Percentiles rank a stretch among this genome's conserved stretches.
Evolutionary conservation across 53 echinoderm and acorn worm genomes (phyloP).

Genomic region (Hippasteria phrygiana): DNA sequence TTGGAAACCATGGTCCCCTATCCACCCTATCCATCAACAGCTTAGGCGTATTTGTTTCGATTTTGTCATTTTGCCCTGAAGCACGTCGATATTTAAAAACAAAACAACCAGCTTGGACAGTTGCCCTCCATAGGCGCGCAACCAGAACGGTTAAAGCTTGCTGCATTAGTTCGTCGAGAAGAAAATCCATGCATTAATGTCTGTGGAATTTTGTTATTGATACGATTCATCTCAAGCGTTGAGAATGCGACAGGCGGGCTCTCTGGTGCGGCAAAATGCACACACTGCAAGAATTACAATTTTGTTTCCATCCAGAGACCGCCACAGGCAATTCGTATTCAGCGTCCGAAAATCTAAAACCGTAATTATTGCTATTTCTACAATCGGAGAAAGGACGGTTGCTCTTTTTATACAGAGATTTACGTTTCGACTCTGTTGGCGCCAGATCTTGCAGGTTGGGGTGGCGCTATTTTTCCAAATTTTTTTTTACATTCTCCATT

Average conservation of each 20-base stretch:
- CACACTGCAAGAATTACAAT: background rate
- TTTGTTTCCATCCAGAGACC: background rate
- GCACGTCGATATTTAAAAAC: too few species aligned
- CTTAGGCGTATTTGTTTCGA: too few species aligned
- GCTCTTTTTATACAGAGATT: background rate
- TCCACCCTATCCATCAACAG: background rate
- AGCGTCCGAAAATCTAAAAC: background rate
- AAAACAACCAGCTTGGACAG: background rate
- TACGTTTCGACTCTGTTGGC: too few species aligned
- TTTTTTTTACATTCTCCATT: too few species aligned
- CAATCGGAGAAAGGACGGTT: background rate
- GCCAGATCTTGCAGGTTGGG: too few species aligned
- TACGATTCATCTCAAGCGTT: background rate
- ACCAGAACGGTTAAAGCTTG: background rate
- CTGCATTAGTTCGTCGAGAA: background rate
- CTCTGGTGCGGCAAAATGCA: background rate
- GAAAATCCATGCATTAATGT: slow-evolving; percentile 19
- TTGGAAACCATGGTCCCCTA: background rate
- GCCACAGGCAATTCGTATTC: background rate
- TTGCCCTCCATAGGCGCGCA: too few species aligned
- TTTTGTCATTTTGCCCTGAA: too few species aligned
- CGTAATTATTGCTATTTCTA: background rate
- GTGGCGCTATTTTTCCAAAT: too few species aligned
- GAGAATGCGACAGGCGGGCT: background rate
- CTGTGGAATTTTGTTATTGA: slow-evolving; percentile 13